These are phyloP conservation scores for Acrobasis consociella DNA, from an alignment of 2,888 invertebrate genomes.

Conservation along the genomic window DNA sequence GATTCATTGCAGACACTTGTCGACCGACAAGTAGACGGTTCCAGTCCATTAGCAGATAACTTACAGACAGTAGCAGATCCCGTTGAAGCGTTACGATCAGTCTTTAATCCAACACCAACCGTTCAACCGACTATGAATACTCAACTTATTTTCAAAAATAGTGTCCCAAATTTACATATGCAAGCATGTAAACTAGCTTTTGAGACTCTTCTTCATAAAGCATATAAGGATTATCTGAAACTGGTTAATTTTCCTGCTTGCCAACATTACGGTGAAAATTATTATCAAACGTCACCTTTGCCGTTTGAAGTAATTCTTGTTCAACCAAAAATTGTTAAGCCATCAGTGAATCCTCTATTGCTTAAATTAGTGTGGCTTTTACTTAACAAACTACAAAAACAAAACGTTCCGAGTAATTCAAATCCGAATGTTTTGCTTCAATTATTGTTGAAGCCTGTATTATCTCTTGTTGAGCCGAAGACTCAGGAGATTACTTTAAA, in stretches of 20 bases:
- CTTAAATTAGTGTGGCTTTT: conserved; percentile 3
- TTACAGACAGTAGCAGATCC: background rate
- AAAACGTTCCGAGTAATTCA: background rate
- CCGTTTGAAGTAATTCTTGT: conserved; percentile 6
- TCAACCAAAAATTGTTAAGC: background rate
- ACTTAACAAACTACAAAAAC: background rate
- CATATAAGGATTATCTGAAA: background rate
- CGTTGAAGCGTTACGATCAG: no score
- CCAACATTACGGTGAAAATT: background rate
- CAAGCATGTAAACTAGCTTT: conserved; percentile 2
- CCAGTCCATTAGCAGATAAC: background rate
- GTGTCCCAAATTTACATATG: background rate
- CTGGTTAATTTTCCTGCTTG: conserved; percentile 1
- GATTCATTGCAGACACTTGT: no score
- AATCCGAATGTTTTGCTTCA: background rate
- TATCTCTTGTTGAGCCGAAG: no score
- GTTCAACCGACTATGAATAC: background rate
- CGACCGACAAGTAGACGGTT: background rate
- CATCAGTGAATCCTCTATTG: background rate
- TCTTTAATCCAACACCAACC: background rate
- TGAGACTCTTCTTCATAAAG: background rate
- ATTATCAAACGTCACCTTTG: background rate
- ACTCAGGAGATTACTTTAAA: no score
- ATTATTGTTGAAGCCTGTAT: background rate
- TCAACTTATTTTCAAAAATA: background rate